These are phyloP conservation scores for Drosophila tsacasi DNA, from an alignment of 1,140 invertebrate species.

Conservation along the genomic window DNA sequence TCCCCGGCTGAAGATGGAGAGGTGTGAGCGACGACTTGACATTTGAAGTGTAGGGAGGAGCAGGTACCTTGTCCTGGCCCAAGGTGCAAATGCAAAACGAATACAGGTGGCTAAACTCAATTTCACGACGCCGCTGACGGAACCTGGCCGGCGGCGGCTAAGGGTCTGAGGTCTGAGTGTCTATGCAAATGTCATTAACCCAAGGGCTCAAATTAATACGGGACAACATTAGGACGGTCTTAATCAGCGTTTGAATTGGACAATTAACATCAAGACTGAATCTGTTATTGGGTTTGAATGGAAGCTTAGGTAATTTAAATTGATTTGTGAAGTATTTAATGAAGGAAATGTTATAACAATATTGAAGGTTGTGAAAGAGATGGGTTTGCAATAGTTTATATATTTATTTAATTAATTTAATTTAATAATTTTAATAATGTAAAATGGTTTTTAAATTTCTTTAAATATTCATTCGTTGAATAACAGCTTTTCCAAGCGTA, in stretches of 20 bases:
- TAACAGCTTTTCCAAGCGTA: background rate
- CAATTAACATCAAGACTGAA: conserved; percentile 1
- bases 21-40: conserved; percentile 46
- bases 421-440: background rate
- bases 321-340: background rate
- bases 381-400: background rate
- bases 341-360: background rate
- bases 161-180: conserved; percentile 13
- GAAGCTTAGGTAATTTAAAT: background rate
- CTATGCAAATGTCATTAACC: conserved; percentile 55
- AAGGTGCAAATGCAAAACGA: conserved; percentile 41
- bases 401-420: background rate
- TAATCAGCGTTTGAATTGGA: conserved; percentile 29
- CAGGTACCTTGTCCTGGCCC: background rate
- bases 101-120: conserved; percentile 46
- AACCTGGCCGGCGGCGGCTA: conserved; percentile 18
- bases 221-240: conserved; percentile 4
- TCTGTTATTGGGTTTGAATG: background rate
- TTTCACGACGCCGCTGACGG: conserved; percentile 16
- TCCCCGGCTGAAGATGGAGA: conserved; percentile 10
- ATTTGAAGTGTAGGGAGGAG: conserved; percentile 47
- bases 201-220: conserved; percentile 42
- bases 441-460: background rate
- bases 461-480: background rate
- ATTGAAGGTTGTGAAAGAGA: background rate